Conservation (phyloP, 2,888 invertebrate species). For the Torymus texanus region DNA sequence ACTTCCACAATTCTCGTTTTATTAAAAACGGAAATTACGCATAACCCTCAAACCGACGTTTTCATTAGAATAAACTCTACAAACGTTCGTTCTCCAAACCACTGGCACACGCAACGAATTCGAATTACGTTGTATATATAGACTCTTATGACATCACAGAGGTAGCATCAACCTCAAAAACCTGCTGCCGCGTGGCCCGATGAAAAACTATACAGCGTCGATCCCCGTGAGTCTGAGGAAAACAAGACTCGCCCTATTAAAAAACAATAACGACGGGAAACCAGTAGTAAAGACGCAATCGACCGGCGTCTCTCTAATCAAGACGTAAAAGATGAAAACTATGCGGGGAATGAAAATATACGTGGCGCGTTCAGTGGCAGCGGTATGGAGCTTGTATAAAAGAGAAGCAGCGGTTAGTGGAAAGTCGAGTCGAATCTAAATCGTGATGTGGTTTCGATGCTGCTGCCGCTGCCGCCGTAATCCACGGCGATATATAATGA, state of each 20-base stretch:
- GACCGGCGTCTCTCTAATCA: conserved; percentile 13
- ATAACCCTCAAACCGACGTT: background rate
- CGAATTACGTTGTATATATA: too few relatives aligned
- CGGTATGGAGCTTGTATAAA: conserved; percentile 6
- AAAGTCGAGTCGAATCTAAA: conserved; percentile 50
- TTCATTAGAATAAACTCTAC: background rate
- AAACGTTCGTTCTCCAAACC: too few relatives aligned
- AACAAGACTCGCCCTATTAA: too few relatives aligned
- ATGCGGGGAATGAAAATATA: conserved; percentile 29
- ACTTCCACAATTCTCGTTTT: too few relatives aligned
- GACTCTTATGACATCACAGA: too few relatives aligned
- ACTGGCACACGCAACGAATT: too few relatives aligned
- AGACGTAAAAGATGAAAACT: conserved; percentile 23
- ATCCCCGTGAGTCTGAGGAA: too few relatives aligned
- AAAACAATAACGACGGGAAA: conserved; percentile 7
- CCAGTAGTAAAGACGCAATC: conserved; percentile 14
- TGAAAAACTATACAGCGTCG: background rate
- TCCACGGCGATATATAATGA: conserved; percentile 11
- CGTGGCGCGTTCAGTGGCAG: background rate
- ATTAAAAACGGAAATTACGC: background rate
- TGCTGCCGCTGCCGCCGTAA: background rate
- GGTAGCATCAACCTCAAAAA: too few relatives aligned
- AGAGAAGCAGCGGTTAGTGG: conserved; percentile 33
- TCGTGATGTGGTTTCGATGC: conserved; percentile 47
- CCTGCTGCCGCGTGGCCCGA: too few relatives aligned